phyloP scores from a whole-genome alignment of 2,888 invertebrate genomes.

The Xylocampa areola region DNA sequence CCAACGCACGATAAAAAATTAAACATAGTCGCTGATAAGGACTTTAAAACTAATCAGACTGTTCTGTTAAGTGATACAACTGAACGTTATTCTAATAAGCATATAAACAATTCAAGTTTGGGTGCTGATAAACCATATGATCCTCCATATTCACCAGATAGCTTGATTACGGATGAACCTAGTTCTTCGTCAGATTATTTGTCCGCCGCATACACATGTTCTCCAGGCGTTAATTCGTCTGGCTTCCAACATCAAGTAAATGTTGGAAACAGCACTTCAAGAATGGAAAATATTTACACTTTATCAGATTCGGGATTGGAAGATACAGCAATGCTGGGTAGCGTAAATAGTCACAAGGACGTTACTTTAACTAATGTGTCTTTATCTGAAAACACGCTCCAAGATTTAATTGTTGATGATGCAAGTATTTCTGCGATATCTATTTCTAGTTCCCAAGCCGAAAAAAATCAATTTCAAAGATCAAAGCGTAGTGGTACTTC shows the following conservation, averaged over 20 bases:
- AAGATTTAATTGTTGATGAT: constrained; percentile 79
- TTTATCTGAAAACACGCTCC: constrained; percentile 82
- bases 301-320: constrained; percentile 86
- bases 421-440: constrained; percentile 65
- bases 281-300: constrained; percentile 82
- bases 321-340: constrained; percentile 80
- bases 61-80: constrained; percentile 45
- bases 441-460: constrained; percentile 63
- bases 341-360: constrained; percentile 78
- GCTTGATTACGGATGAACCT: constrained; percentile 80
- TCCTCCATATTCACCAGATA: constrained; percentile 78
- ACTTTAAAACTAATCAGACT: constrained; percentile 53
- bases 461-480: constrained; percentile 61
- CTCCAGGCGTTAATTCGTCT: constrained; percentile 71
- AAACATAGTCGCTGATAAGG: constrained; percentile 60
- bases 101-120: constrained; percentile 48
- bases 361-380: constrained; percentile 79
- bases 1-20: constrained; percentile 50
- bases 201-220: constrained; percentile 79
- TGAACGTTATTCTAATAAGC: constrained; percentile 51
- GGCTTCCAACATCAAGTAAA: constrained; percentile 70
- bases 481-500: constrained; percentile 58
- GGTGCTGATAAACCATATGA: constrained; percentile 67
- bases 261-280: constrained; percentile 71
- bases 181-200: constrained; percentile 84